A percentile compares a stretch with the other conserved stretches of the same genome.
Evolutionary conservation across 2,888 invertebrate species (phyloP).

Genomic region (Urechis unicinctus): DNA sequence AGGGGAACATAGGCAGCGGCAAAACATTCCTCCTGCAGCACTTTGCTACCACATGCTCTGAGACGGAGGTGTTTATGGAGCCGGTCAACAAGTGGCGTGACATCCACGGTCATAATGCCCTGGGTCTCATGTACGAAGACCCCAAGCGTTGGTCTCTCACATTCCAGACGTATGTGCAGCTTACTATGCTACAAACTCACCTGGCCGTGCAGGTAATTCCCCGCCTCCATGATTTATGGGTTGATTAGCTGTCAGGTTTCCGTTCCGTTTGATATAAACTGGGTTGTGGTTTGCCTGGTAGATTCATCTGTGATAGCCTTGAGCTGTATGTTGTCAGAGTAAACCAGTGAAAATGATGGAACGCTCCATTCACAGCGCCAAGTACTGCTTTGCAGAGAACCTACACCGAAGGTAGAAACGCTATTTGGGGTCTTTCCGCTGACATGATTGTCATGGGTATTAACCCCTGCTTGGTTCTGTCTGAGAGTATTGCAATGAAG

Average conservation of each 20-base stretch:
- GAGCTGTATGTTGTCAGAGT: slow-evolving; percentile 16
- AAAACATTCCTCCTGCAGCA: slow-evolving; percentile 22
- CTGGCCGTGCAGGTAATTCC: slow-evolving; percentile 30
- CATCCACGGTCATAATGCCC: slow-evolving; percentile 18
- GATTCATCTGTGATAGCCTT: no score
- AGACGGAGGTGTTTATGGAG: slow-evolving; percentile 13
- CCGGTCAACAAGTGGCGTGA: slow-evolving; percentile 23
- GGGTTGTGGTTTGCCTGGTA: no score
- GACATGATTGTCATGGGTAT: no score
- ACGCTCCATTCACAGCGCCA: slow-evolving; percentile 79
- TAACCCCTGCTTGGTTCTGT: no score
- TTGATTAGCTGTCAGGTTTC: no score
- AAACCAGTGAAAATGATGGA: slow-evolving; percentile 78
- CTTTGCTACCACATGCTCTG: slow-evolving; percentile 7
- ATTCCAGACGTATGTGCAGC: slow-evolving; percentile 84
- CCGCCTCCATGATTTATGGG: no score
- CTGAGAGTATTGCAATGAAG: no score
- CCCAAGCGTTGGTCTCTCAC: slow-evolving; percentile 75
- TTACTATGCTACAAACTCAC: slow-evolving; percentile 81
- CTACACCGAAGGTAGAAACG: slow-evolving; percentile 53
- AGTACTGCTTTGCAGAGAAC: slow-evolving; percentile 76
- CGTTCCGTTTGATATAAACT: no score
- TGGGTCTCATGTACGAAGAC: slow-evolving; percentile 70
- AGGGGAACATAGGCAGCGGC: slow-evolving; percentile 28
- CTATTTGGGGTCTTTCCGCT: no score